phyloP scores from a whole-genome alignment of 2,113 vertebrate genomes.

The Polyodon spathula region DNA sequence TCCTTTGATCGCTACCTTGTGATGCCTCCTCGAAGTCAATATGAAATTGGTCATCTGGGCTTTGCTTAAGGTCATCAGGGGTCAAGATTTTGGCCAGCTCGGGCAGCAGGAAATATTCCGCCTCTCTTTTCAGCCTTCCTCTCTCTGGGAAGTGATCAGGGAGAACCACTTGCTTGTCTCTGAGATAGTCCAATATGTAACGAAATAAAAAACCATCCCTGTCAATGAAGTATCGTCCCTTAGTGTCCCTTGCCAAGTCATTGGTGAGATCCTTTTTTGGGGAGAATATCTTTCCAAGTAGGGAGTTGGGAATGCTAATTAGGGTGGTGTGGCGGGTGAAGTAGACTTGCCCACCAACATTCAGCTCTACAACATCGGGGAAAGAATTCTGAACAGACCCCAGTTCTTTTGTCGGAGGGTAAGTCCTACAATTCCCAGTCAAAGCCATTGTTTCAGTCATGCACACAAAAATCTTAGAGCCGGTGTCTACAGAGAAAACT shows the following conservation, averaged over 20 bases:
- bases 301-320: constrained; percentile 76
- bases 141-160: constrained; percentile 96
- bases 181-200: constrained; percentile 95
- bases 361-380: constrained; percentile 91
- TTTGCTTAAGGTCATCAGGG: constrained; percentile 81
- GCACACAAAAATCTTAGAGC: constrained; percentile 15
- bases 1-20: constrained; percentile 81
- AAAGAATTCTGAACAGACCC: constrained; percentile 69
- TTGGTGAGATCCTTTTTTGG: constrained; percentile 77
- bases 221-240: constrained; percentile 94
- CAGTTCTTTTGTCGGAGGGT: constrained; percentile 71
- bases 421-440: constrained; percentile 90
- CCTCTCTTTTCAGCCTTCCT: constrained; percentile 85
- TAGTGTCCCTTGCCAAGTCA: constrained; percentile 87
- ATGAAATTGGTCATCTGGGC: constrained; percentile 86
- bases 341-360: constrained; percentile 95
- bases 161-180: constrained; percentile 91
- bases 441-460: constrained; percentile 79
- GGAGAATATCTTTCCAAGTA: constrained; percentile 88
- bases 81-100: constrained; percentile 82
- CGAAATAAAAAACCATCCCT: constrained; percentile 95
- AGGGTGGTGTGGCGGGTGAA: constrained; percentile 90
- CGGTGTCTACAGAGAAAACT: neutral
- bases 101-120: constrained; percentile 90
- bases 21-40: constrained; percentile 89